A percentile compares a stretch with the other conserved stretches of the same genome.
These are phyloP conservation scores for Spheniscus mendiculus DNA, from an alignment of 2,113 vertebrate species.

Conservation along the genomic window DNA sequence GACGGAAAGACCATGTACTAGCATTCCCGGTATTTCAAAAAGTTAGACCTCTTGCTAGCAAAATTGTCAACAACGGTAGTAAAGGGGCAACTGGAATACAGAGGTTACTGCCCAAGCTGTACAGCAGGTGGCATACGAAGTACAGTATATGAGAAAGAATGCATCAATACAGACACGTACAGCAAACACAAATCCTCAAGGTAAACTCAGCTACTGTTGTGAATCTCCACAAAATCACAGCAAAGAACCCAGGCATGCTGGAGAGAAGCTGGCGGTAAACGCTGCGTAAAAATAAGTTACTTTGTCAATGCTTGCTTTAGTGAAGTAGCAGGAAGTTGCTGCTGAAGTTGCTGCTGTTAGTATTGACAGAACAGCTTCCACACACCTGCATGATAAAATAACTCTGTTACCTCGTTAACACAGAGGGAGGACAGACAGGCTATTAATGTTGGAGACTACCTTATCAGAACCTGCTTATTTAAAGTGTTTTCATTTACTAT, in stretches of 20 bases:
- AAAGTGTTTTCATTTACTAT: no score
- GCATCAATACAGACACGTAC: neutral
- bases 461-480: no score
- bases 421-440: no score
- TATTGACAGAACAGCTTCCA: neutral
- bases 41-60: neutral
- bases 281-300: neutral
- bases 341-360: neutral
- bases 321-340: neutral
- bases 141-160: neutral
- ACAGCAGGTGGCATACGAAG: slow-evolving; percentile 44
- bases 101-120: neutral
- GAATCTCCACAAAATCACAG: neutral
- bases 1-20: neutral
- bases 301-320: neutral
- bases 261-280: neutral
- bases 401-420: no score
- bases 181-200: neutral
- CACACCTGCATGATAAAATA: neutral
- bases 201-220: neutral
- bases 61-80: neutral
- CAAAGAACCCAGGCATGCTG: neutral
- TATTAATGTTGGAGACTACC: no score
- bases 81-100: neutral
- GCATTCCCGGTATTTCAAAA: neutral